These are phyloP conservation scores for Ceratothoa steindachneri DNA, from an alignment of 2,888 invertebrate genomes.

Conservation along the genomic window DNA sequence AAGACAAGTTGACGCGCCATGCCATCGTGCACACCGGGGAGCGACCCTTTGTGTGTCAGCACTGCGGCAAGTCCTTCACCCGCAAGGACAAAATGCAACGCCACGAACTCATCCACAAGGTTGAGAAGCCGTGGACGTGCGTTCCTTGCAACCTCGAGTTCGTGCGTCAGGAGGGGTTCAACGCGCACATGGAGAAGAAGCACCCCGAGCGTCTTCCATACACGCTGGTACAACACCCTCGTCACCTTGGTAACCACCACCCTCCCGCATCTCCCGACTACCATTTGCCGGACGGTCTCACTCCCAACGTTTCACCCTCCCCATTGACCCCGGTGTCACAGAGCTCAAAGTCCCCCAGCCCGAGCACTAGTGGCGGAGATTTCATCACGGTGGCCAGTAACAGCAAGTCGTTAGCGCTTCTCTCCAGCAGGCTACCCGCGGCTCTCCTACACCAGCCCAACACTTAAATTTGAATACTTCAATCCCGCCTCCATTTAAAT, in stretches of 20 bases:
- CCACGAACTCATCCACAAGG: conserved; percentile 43
- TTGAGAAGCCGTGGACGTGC: conserved; percentile 46
- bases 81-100: conserved; percentile 46
- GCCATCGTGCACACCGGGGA: conserved; percentile 46
- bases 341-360: neutral
- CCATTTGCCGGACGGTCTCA: conserved; percentile 2
- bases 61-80: conserved; percentile 45
- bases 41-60: conserved; percentile 42
- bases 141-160: conserved; percentile 45
- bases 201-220: conserved; percentile 46
- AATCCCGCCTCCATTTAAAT: too few relatives aligned
- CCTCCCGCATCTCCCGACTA: neutral
- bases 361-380: conserved; percentile 3
- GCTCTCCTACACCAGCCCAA: neutral
- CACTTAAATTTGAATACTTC: neutral
- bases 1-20: conserved; percentile 45
- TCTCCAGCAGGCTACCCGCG: neutral
- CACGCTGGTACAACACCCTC: conserved; percentile 39
- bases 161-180: conserved; percentile 42
- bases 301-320: neutral
- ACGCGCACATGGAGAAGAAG: conserved; percentile 44
- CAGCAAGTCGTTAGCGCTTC: neutral
- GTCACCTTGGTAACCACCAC: conserved; percentile 5
- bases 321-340: neutral
- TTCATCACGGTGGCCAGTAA: neutral